These are phyloP conservation scores for Capreolus pygargus DNA, from an alignment of 2,113 vertebrate genomes.

Conservation along the genomic window DNA sequence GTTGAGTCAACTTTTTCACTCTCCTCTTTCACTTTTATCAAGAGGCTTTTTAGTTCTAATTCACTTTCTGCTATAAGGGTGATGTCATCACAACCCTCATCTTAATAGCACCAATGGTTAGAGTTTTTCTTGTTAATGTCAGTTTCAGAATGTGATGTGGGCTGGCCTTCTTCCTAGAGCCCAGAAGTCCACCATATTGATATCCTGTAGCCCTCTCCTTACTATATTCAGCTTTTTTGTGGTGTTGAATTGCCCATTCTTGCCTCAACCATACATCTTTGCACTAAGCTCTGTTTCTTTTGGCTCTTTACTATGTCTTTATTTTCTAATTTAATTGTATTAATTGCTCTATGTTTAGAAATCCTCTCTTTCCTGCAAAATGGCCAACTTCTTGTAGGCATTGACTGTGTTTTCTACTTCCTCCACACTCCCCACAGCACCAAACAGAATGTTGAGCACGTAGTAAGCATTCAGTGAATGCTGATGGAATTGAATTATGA, in stretches of 20 bases:
- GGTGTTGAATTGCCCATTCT: neutral
- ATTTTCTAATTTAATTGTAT: neutral
- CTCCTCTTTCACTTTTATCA: too few relatives aligned
- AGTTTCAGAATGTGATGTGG: neutral
- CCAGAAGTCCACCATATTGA: neutral
- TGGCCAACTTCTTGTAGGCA: neutral
- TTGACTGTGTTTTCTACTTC: constrained; percentile 26
- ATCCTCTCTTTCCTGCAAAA: neutral
- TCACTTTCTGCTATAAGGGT: too few relatives aligned
- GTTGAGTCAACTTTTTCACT: too few relatives aligned
- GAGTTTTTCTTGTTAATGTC: neutral
- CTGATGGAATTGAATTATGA: constrained; percentile 65
- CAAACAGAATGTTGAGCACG: constrained; percentile 29
- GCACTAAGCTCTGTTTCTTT: neutral
- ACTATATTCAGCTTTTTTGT: neutral
- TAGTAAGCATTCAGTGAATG: constrained; percentile 45
- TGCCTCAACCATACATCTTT: neutral
- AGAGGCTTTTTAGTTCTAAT: too few relatives aligned
- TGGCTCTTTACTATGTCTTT: neutral
- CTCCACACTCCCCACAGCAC: constrained; percentile 21
- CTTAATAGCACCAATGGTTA: neutral
- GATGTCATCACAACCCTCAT: neutral
- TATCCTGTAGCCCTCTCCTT: neutral
- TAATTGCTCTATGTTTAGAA: neutral
- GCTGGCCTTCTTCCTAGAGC: neutral